A percentile compares a stretch with the other conserved stretches of the same genome.
Conservation (phyloP, 2,113 vertebrate genomes). For the Henicopernis longicauda region DNA sequence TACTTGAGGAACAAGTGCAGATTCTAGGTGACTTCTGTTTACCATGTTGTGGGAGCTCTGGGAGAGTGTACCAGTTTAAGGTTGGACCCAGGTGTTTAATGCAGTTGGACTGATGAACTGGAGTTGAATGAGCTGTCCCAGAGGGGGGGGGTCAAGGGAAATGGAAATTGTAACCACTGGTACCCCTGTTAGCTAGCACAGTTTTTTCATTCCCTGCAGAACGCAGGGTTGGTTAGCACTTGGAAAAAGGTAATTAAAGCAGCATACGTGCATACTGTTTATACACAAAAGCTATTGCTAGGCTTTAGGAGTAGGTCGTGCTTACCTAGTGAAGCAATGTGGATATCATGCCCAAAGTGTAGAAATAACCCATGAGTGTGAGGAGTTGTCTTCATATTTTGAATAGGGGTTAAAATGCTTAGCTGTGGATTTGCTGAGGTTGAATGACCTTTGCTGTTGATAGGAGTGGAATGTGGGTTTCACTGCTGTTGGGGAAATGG, state of each 20-base stretch:
- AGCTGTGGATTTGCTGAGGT: background rate
- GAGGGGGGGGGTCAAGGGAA: background rate
- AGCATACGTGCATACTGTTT: fast-evolving
- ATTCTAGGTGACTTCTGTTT: background rate
- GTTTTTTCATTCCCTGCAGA: background rate
- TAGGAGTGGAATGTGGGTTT: background rate
- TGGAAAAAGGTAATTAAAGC: background rate
- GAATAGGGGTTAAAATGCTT: background rate
- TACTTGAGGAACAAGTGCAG: background rate
- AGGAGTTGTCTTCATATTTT: background rate
- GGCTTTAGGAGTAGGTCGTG: background rate
- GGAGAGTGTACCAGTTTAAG: background rate
- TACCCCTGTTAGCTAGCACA: background rate
- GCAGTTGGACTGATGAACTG: background rate
- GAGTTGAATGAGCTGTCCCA: background rate
- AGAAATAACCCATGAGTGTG: background rate
- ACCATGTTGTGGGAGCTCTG: background rate
- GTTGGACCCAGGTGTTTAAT: background rate
- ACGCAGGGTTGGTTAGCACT: background rate
- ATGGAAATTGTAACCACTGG: background rate
- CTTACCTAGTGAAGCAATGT: background rate
- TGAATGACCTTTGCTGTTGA: background rate
- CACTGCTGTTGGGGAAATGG: background rate
- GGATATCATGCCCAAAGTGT: background rate
- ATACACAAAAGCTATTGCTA: background rate